Percentiles rank a stretch among this genome's conserved stretches.
Conservation (phyloP, 2,113 vertebrate species). For the Cariama cristata region DNA sequence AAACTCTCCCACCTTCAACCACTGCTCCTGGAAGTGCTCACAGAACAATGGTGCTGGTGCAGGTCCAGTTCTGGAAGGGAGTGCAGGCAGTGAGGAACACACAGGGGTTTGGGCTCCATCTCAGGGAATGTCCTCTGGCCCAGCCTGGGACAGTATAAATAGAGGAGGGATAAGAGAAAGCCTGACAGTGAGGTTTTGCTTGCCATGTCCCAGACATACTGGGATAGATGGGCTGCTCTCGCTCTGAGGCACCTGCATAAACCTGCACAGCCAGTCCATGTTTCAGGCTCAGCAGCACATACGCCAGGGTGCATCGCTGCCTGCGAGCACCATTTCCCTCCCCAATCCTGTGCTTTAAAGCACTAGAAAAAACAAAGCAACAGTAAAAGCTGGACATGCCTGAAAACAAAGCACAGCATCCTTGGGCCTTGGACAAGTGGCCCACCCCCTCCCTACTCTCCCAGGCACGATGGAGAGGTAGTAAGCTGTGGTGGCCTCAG, state of each 20-base stretch:
- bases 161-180: background rate
- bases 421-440: background rate
- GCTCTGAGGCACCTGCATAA: background rate
- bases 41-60: background rate
- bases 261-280: background rate
- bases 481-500: background rate
- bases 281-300: background rate
- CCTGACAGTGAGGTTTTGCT: background rate
- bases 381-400: background rate
- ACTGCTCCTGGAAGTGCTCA: background rate
- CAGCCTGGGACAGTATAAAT: background rate
- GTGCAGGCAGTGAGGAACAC: background rate
- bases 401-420: background rate
- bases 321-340: background rate
- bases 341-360: background rate
- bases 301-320: rapidly evolving
- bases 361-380: background rate
- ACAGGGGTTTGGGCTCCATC: background rate
- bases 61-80: background rate
- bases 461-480: background rate
- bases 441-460: background rate
- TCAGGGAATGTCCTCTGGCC: background rate
- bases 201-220: background rate
- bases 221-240: background rate
- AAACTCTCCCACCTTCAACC: background rate